These are phyloP conservation scores for Cryptocheilus praepositus DNA, from an alignment of 2,888 invertebrate species.

Conservation along the genomic window DNA sequence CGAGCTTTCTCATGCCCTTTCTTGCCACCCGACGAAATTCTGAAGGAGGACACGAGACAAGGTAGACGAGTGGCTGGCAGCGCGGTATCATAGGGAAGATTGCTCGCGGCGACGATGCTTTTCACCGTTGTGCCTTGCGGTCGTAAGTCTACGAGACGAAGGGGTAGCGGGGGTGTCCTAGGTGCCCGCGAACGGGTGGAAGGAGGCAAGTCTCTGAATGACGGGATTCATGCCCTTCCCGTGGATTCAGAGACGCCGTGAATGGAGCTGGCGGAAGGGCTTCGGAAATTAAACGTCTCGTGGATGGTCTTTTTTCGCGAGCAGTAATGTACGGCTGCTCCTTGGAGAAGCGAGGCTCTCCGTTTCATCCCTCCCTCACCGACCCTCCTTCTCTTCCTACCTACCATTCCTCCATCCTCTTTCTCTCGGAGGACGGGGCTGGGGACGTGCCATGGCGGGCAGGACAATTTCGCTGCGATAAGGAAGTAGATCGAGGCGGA, in stretches of 20 bases:
- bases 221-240: conserved; percentile 65
- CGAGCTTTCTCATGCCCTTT: too few species aligned
- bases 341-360: conserved; percentile 49
- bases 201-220: conserved; percentile 57
- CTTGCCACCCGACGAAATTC: too few species aligned
- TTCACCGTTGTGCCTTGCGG: conserved; percentile 54
- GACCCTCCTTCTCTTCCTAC: conserved; percentile 17
- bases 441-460: conserved; percentile 63
- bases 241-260: conserved; percentile 62
- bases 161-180: background rate
- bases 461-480: conserved; percentile 73
- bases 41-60: too few species aligned
- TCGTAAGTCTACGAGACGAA: conserved; percentile 58
- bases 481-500: conserved; percentile 69
- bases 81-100: conserved; percentile 60
- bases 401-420: conserved; percentile 10
- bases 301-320: conserved; percentile 70
- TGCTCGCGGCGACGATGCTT: conserved; percentile 57
- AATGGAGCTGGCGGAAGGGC: conserved; percentile 73
- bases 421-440: conserved; percentile 32
- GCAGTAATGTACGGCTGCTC: conserved; percentile 70
- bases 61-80: too few species aligned
- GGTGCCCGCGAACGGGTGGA: conserved; percentile 6
- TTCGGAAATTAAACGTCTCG: conserved; percentile 75
- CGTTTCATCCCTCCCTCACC: conserved; percentile 30